Evolutionary conservation across 1,140 invertebrate genomes (phyloP), one percentile per base, ranked within the genome.

Genomic region (Delia radicum): DNA sequence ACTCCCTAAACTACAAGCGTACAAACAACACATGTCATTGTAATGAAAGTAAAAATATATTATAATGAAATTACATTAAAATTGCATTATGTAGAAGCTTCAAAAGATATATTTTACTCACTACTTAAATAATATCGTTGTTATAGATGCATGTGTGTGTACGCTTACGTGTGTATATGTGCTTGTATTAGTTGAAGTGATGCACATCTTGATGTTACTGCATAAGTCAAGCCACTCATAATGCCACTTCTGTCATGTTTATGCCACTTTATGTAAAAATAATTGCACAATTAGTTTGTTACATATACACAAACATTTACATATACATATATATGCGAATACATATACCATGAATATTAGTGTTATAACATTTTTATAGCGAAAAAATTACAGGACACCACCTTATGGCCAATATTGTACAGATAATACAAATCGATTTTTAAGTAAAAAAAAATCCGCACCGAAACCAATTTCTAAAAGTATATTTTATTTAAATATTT

Each of bases 261-360:
- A 84, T 84, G 82, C 82, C 82, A 84, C 83, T 84, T 84, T 84
- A 84, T 84, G 83, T 83, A 84, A 84, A 84, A 84, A 84, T 84
- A 84, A 84, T 84, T 84, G 82, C 82, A 83, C 82, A 85, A 85
- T 85, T 85, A 85, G 83, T 85, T 85, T 84, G 82, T 82, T 82
- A 73, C 74, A 63, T 33, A 24, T 33, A 71, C 27, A 67, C 24
- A 42, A 15, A 73, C 8, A 10, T 26, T 15, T 27, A 24, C 12
- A 27, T 67, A 46, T 27, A 55, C 42, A 46, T 13, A 71, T 12
- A n/a, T 21, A 62, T 15, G 67, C 48, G 37, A 3, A 61, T 8
- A 21, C 31, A 71, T 18, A n/a, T n/a, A n/a, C n/a, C n/a, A n/a
- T n/a, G n/a, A n/a, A n/a, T n/a, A n/a, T n/a, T n/a, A n/a, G n/a